Percentiles rank a stretch among this genome's conserved stretches.
These are phyloP conservation scores for Subacronicta megacephala DNA, from an alignment of 2,888 invertebrate genomes.

Conservation along the genomic window DNA sequence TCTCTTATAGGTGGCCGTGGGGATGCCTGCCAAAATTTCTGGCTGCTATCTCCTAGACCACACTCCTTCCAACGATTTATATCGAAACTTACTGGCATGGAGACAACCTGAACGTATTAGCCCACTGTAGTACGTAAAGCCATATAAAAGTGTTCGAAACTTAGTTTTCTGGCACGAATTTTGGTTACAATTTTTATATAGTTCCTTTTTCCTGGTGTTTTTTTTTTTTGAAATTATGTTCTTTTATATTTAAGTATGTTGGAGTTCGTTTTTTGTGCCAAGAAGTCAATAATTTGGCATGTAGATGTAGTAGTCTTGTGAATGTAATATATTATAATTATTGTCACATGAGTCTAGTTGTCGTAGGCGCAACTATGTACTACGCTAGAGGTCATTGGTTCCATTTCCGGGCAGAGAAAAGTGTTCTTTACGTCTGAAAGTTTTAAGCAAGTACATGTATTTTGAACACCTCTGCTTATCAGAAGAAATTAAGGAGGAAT, in stretches of 20 bases:
- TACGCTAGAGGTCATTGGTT: no score
- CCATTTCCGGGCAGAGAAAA: no score
- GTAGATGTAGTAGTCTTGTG: no score
- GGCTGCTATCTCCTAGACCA: conserved; percentile 53
- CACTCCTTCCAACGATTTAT: conserved; percentile 65
- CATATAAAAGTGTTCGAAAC: conserved; percentile 59
- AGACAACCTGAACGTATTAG: conserved; percentile 62
- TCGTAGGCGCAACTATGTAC: no score
- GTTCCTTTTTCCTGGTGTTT: conserved; percentile 25
- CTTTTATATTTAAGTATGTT: conserved; percentile 29
- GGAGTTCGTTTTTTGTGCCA: conserved; percentile 14
- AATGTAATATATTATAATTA: no score
- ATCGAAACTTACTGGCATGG: conserved; percentile 69
- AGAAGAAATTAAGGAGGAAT: no score
- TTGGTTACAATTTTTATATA: conserved; percentile 36
- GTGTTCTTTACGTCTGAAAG: no score
- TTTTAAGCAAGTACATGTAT: no score
- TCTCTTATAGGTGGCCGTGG: conserved; percentile 36
- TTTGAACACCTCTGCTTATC: no score
- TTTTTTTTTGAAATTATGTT: conserved; percentile 28
- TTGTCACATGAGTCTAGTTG: no score
- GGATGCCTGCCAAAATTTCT: conserved; percentile 57
- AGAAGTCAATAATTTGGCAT: no score
- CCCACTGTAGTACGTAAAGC: conserved; percentile 57
- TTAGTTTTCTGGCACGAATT: conserved; percentile 55